Evolutionary conservation across 2,113 vertebrate genomes (phyloP).

Genomic region (Cygnus buccinator): DNA sequence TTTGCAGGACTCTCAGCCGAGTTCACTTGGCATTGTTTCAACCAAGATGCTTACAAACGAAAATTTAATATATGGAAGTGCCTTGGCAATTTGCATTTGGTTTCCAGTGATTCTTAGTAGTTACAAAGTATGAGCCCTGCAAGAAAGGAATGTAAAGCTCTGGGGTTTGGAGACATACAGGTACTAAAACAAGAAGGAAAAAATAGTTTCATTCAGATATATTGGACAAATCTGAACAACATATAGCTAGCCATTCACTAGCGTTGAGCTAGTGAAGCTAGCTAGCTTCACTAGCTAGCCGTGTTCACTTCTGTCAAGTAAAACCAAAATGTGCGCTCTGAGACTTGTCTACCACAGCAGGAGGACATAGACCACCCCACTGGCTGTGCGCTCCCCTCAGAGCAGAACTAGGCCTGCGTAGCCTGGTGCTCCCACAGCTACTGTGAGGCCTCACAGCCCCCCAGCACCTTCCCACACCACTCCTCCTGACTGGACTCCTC

Average conservation of each 20-base stretch:
- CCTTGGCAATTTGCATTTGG: neutral
- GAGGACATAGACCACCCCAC: neutral
- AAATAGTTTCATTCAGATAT: neutral
- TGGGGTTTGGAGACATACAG: neutral
- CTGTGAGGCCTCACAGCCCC: neutral
- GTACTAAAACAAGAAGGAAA: neutral
- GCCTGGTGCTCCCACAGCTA: neutral
- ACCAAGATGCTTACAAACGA: slow-evolving; percentile 1
- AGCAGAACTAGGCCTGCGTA: neutral
- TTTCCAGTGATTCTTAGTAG: neutral
- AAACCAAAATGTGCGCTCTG: neutral
- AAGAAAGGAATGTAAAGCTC: neutral
- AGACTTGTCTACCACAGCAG: neutral
- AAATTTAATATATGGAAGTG: slow-evolving; percentile 5
- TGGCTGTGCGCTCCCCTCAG: neutral
- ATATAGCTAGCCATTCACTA: neutral
- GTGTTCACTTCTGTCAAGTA: neutral
- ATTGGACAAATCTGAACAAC: neutral
- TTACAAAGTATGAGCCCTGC: neutral
- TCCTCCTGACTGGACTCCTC: neutral
- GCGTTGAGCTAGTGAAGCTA: no score
- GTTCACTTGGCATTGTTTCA: slow-evolving; percentile 19
- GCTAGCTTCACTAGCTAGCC: neutral
- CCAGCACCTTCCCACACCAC: neutral
- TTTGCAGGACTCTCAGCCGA: neutral